Base-by-base conservation (phyloP, 2,888 invertebrate genomes). In the Rhamphomyia laevipes region DNA sequence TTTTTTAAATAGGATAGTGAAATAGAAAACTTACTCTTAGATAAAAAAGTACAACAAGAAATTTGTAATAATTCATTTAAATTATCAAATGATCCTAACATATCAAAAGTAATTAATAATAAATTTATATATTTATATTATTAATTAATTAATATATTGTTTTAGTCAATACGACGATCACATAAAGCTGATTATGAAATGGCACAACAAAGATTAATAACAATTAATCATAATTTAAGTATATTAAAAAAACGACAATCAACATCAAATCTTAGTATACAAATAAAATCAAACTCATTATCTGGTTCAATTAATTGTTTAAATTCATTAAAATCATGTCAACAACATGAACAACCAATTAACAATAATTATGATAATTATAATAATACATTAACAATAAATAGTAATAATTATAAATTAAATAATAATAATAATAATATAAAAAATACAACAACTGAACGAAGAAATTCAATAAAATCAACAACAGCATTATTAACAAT, bases 161-260 rank as follows among this genome's bases (percentile, higher is more conserved):
- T 47, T 31, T 33, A 48, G 51, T 54, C 54, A 23, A 51, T 53
- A n/a, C 52, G 57, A 23, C 52, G 53, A 11, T 52, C 46, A 15
- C 56, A 57, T 45, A 58, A 58, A n/a, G 55, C 56, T 9, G 56
- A 56, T 38, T 59, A 58, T 50, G 59, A 61, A 16, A 45, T 53
- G 5, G 56, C 57, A 1, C 58, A 59, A 46, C 56, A 59, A 38
- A 59, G 58, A 41, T 18, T 56, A 15, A 42, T 49, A 43, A 21
- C 52, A 27, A 51, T 65, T 57, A 51, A 65, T 65, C 51, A 54
- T 37, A 58, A 53, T 46, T 47, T 56, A 12, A 47, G 47, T 21
- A 30, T 53, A n/a, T 18, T 57, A 15, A 55, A 57, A 41, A 59
- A 55, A 31, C 52, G 55, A 1, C 52, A 51, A 33, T 52, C 51